Base-by-base conservation (phyloP, 2,888 invertebrate species). In the Rhorus exstirpatorius region DNA sequence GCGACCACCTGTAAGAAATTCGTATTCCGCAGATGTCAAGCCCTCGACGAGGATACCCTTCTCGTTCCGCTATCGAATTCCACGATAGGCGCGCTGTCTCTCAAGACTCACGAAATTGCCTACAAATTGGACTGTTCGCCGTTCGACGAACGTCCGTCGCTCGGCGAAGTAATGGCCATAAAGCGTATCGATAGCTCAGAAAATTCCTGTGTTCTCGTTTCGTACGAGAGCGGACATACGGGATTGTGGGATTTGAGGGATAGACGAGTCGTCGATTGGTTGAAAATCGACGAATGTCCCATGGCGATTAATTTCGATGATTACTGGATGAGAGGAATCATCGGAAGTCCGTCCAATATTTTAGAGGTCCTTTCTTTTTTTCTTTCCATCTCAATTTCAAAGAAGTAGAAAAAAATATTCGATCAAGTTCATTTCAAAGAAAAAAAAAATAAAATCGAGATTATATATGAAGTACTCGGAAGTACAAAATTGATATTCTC, bases 221-320 rank as follows among this genome's bases (percentile, higher is more conserved):
- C 96, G 53, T 97, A 97, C 86, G 97, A 97, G 91, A 95, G 95
- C 21, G 97, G 97, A 0, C 95, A 96, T 91, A 93, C 97, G 65
- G 93, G 95, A 12, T 93, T 97, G 19, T 97, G 96, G 96, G 96
- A 97, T 93, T 93, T 95, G 87, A 94, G 94, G 87, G 94, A 95
- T 86, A 94, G 90, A 76, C 94, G 94, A 89, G 93, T 94, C 85
- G 93, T 95, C 86, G 94, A 94, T 87, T 94, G 94, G 89, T 88
- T 95, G 81, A 94, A 95, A 92, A 88, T 94, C 17, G 94, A 95
- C 19, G 94, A 96, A 85, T 96, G 95, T 89, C 95, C 97, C 0
- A 95, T 96, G 93, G 94, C 96, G 0, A 92, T 97, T 38, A 96
- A 96, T 90, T 97, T 95, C 88, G 96, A 97, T 90, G 90, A 94